A percentile compares a stretch with the other conserved stretches of the same genome.
phyloP scores from a whole-genome alignment of 2,797 vertebrate genomes.

The Pristis pectinata region DNA sequence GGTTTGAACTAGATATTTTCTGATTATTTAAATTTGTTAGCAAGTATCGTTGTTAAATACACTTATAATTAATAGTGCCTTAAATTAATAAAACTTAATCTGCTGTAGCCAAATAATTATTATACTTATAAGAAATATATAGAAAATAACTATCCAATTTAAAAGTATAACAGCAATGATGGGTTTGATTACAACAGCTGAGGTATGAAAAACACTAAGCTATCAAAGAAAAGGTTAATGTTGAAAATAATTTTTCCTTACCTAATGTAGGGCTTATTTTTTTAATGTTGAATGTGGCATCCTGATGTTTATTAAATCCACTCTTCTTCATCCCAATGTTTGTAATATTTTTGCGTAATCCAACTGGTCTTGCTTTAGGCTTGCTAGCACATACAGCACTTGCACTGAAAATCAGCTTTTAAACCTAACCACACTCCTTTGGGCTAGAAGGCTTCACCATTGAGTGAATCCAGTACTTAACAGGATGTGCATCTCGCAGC shows the following conservation, averaged over 20 bases:
- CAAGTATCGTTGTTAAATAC: neutral
- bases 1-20: slow-evolving; percentile 14
- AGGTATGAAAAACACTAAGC: neutral
- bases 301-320: slow-evolving; percentile 14
- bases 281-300: neutral
- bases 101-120: neutral
- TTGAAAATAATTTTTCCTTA: slow-evolving; percentile 19
- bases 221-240: neutral
- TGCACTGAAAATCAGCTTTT: slow-evolving; percentile 30
- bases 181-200: neutral
- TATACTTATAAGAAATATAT: neutral
- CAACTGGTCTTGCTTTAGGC: neutral
- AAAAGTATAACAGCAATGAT: neutral
- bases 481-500: slow-evolving; percentile 35
- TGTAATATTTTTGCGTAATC: neutral
- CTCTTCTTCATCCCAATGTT: slow-evolving; percentile 35
- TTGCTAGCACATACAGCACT: neutral
- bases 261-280: neutral
- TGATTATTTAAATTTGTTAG: neutral
- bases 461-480: slow-evolving; percentile 30
- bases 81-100: neutral
- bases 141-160: neutral
- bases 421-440: slow-evolving; percentile 23
- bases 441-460: slow-evolving; percentile 28
- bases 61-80: neutral